phyloP scores from a whole-genome alignment of 1,140 invertebrate species.

The Leptinotarsa defecta region DNA sequence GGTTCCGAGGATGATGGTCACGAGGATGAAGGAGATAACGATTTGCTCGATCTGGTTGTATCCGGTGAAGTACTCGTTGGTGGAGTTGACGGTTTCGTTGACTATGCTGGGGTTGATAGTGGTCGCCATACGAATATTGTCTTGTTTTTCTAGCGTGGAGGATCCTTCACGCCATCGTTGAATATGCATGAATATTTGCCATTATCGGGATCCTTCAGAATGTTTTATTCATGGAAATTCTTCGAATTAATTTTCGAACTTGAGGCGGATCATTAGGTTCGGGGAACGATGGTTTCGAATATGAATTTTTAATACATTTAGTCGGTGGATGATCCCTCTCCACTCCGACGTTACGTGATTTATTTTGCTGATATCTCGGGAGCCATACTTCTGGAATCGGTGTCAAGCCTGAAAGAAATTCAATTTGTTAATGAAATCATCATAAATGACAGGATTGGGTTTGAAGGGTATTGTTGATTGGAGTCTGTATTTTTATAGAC shows the following conservation, averaged over 20 bases:
- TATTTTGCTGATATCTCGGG: neutral
- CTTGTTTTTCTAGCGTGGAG: slow-evolving; percentile 4
- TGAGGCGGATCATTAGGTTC: neutral
- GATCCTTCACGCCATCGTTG: slow-evolving; percentile 17
- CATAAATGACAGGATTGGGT: too few relatives aligned
- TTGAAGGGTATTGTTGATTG: too few relatives aligned
- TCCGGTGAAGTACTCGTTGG: slow-evolving; percentile 37
- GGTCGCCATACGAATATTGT: slow-evolving; percentile 44
- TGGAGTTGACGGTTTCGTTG: slow-evolving; percentile 33
- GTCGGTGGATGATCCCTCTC: neutral
- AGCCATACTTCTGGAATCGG: neutral
- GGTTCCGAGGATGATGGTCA: slow-evolving; percentile 78
- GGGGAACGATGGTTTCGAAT: neutral
- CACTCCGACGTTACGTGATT: neutral
- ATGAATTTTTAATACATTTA: neutral
- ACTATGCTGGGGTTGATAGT: slow-evolving; percentile 35
- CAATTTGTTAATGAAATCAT: too few relatives aligned
- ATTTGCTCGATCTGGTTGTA: slow-evolving; percentile 64
- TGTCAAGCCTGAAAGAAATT: neutral
- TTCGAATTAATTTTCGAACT: neutral
- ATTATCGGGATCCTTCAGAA: neutral
- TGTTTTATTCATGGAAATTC: neutral
- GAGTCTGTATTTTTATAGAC: too few relatives aligned
- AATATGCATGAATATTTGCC: slow-evolving; percentile 19
- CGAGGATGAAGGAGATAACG: slow-evolving; percentile 71